Base-by-base conservation (phyloP, 2,888 invertebrate species). In the Pteria penguin region DNA sequence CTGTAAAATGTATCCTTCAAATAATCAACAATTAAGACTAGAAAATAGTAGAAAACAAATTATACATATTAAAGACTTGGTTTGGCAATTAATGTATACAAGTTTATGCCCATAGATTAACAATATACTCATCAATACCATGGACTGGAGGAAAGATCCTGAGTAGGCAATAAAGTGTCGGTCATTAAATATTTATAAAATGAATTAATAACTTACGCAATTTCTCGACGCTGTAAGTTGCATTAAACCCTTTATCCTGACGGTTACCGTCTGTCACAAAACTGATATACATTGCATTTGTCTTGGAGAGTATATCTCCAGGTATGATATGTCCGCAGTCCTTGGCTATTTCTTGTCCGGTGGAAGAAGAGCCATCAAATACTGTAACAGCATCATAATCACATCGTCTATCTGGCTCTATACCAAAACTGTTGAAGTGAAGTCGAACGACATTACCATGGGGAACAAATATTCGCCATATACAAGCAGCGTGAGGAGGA, bases 251-350 rank as follows among this genome's bases (percentile, higher is more conserved):
- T 0, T 69, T 75, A 2, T 82, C 82, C 27, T 84, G 79, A 26
- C 70, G 70, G 24, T 57, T 72, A 2, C 71, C 74, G 61, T 88
- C 85, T 2, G 83, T 73, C 3, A 76, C 72, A 72, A 88, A 86
- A 33, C 80, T 74, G 0, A 88, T 67, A 33, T 82, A 78, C 75
- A 86, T 75, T 14, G 75, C 60, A 55, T 83, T 79, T 3, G 73
- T 73, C 3, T 83, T 79, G 5, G 88, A 83, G 18, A 76, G 31
- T 18, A 86, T 68, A 62, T 85, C 85, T 22, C 70, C 70, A 0
- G 87, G 88, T 1, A 75, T 72, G 4, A 71, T 67, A 45, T 83
- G 78, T 27, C 87, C 88, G 76, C 88, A 88, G 1, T 82, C 66
- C 8, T 67, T 72, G 1, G 72, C 80, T 22, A 87, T 62, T 18